Base-by-base conservation (phyloP, 1,140 invertebrate species). In the Heliconius melpomene region DNA sequence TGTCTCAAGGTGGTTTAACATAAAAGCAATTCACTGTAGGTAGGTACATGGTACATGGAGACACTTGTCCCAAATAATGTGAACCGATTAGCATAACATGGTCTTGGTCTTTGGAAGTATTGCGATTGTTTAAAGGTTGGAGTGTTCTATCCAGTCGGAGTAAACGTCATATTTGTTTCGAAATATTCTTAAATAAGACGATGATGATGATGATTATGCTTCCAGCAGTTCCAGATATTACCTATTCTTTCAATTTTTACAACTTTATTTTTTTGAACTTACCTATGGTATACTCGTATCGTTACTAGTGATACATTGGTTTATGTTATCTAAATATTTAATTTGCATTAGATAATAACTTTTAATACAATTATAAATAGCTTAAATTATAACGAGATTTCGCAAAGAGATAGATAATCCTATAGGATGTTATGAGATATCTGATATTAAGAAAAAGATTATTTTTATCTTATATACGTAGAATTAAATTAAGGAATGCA, bases 1-100 rank as follows among this genome's bases (percentile, higher is more conserved):
- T 77, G 74, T 60, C 52, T 79, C 70, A 82, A 81, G 74, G 79
- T 74, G 78, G 72, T 50, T 60, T 83, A 82, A 82, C 80, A 82
- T 84, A 82, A 84, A 82, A 72, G 74, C 81, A 79, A 83, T 82
- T 85, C 82, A 84, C 60, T 50, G 77, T 7, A 32, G 29, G 29
- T 32, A 29, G 29, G 29, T 29, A 32, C 32, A 36, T 36, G 32
- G 6, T 80, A 46, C 40, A 46, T 5, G 40, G 40, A 72, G 84
- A 82, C 81, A 85, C 75, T 82, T 83, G 85, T 85, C 81, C 86
- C 75, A 83, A 81, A 86, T 88, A 80, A 82, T 86, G 72, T 82
- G 80, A 38, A 73, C 50, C 23, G 74, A 80, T 80, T 80, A 80
- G 74, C 79, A 80, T 80, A 80, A 80, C 79, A 76, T 73, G 79